These are phyloP conservation scores for Rhinophrynus dorsalis DNA, from an alignment of 2,797 vertebrate species.

Conservation along the genomic window DNA sequence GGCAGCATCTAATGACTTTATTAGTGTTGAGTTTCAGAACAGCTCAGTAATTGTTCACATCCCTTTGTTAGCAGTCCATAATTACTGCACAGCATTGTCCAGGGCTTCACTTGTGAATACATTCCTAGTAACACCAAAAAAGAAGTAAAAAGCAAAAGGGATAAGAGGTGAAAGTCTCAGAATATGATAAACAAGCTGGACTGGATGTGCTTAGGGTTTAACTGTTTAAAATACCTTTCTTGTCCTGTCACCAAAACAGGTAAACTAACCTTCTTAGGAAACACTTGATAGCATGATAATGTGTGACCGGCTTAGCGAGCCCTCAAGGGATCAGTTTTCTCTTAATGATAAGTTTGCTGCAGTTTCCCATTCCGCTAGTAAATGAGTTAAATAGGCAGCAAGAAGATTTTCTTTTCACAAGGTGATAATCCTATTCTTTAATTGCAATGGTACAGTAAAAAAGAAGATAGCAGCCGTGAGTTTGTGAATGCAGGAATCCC, in stretches of 20 bases:
- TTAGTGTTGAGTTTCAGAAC: slow-evolving; percentile 89
- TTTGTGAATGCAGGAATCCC: not conserved
- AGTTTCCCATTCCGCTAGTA: slow-evolving; percentile 43
- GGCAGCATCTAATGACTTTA: slow-evolving; percentile 85
- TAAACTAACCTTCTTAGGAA: slow-evolving; percentile 58
- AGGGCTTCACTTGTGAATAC: slow-evolving; percentile 72
- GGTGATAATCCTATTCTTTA: slow-evolving; percentile 37
- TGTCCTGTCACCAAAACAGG: slow-evolving; percentile 59
- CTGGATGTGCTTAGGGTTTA: slow-evolving; percentile 62
- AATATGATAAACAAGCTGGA: slow-evolving; percentile 57
- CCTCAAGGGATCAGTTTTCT: slow-evolving; percentile 33
- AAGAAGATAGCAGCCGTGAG: slow-evolving; percentile 18
- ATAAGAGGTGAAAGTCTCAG: slow-evolving; percentile 73
- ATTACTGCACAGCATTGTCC: slow-evolving; percentile 84
- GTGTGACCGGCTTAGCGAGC: slow-evolving; percentile 32
- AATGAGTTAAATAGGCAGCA: slow-evolving; percentile 45
- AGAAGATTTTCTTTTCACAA: slow-evolving; percentile 43
- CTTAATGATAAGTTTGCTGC: slow-evolving; percentile 46
- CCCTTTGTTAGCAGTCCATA: slow-evolving; percentile 91
- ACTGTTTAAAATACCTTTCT: slow-evolving; percentile 64
- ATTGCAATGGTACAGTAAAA: slow-evolving; percentile 45
- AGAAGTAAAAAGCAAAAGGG: slow-evolving; percentile 52
- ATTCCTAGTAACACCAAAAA: slow-evolving; percentile 72
- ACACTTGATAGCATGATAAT: slow-evolving; percentile 37
- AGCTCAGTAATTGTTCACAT: slow-evolving; percentile 84